Base-by-base conservation (phyloP, 2,888 invertebrate species). In the Pristionchus exspectatus region DNA sequence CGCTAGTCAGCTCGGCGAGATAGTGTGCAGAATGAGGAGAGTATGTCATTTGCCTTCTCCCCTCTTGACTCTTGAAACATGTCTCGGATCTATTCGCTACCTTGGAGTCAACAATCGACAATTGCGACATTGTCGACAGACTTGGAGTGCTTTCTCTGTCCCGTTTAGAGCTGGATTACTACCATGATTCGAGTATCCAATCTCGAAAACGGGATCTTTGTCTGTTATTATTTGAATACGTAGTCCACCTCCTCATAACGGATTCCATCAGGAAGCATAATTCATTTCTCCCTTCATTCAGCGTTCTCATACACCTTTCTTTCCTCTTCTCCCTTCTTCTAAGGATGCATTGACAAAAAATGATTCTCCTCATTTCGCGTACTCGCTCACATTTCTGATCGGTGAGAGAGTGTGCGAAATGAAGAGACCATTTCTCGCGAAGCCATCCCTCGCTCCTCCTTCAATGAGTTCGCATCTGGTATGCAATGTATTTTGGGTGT, bases 401-500 rank as follows among this genome's bases (percentile, higher is more conserved):
- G 44, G 10, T 50, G 10, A 50, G 44, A 12, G 44, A 50, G 0
- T 50, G 12, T 50, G 44, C 44, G 12, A 9, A 50, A 50, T 50
- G 10, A 12, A 50, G 44, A 50, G 44, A 50, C 10, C 44, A 50
- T 50, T 50, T 50, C 44, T 50, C 9, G 10, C 44, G 44, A 50
- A 50, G 44, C 0, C 44, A 50, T 50, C 44, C 44, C 30, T 69
- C 27, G 30, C 27, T 5, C 7, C 38, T 69, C 69, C 12, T 27
- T 10, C 38, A 38, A 74, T 74, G 74, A 74, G 38, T 74, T 74
- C 38, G 9, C 74, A 72, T 74, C 74, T 21, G 18, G 27, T 38
- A 74, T 74, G 74, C 74, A 74, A 44, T 74, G 74, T 74, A 74
- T 74, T 74, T 30, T 66, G 66, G 66, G 66, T 66, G 27, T 10